Conservation (phyloP, 1,140 invertebrate species). For the Bombus waltoni region DNA sequence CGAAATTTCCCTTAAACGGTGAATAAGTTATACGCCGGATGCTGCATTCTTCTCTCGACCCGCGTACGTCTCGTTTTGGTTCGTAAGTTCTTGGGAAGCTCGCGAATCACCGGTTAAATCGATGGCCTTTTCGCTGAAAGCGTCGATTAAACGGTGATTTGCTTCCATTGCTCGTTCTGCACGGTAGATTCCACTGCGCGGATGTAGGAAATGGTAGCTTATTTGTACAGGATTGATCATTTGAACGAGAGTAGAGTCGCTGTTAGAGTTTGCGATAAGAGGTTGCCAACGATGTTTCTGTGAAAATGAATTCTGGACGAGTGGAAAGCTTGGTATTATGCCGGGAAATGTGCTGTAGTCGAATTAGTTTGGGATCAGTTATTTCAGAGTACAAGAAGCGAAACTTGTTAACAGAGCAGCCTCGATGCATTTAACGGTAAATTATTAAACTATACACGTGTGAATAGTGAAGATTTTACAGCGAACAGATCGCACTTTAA, state of each 20-base stretch:
- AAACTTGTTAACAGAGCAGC: too few species aligned
- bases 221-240: background rate
- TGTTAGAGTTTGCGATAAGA: background rate
- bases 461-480: too few species aligned
- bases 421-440: too few species aligned
- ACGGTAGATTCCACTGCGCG: background rate
- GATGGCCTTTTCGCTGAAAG: too few species aligned
- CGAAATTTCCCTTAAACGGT: constrained; percentile 71
- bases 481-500: too few species aligned
- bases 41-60: constrained; percentile 52
- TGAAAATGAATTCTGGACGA: background rate
- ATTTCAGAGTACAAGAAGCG: too few species aligned
- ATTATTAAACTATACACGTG: too few species aligned
- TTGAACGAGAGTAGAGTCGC: background rate
- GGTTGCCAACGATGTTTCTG: background rate
- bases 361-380: too few species aligned
- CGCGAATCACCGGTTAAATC: background rate
- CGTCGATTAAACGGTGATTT: constrained; percentile 1
- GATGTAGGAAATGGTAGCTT: background rate
- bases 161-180: background rate
- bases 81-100: background rate
- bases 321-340: too few species aligned
- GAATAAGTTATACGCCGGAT: constrained; percentile 73
- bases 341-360: too few species aligned
- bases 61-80: background rate